These are phyloP conservation scores for Mobula birostris DNA, from an alignment of 2,113 vertebrate genomes.

Conservation along the genomic window DNA sequence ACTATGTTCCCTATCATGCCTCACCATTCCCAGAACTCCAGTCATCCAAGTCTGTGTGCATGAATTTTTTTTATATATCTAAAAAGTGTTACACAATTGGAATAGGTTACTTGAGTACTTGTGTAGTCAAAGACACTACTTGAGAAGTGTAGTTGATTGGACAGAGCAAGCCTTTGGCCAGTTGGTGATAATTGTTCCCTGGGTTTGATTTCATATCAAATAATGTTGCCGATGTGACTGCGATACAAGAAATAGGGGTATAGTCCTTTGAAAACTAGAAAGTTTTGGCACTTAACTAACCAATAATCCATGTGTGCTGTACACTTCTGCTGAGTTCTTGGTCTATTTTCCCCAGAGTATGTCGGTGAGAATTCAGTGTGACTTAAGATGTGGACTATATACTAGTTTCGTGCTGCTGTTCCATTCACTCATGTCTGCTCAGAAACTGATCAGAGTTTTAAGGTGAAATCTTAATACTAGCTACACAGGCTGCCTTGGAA, in stretches of 20 bases:
- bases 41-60: background rate
- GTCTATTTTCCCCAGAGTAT: background rate
- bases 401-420: background rate
- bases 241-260: background rate
- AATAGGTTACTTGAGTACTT: background rate
- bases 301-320: background rate
- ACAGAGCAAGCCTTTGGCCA: background rate
- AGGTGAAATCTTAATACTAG: too few relatives aligned
- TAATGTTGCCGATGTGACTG: background rate
- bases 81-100: background rate
- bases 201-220: background rate
- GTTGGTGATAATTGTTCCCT: background rate
- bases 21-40: background rate
- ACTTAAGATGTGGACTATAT: background rate
- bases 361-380: background rate
- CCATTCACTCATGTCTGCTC: too few relatives aligned
- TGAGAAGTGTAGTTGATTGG: background rate
- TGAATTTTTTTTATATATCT: too few relatives aligned
- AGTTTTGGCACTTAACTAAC: background rate
- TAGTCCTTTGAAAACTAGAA: background rate
- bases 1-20: background rate
- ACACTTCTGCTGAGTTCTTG: background rate
- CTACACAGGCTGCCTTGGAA: too few relatives aligned
- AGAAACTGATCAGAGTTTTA: too few relatives aligned
- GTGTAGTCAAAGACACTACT: background rate